These are phyloP conservation scores for Polypterus senegalus DNA, from an alignment of 2,113 vertebrate genomes.

Conservation along the genomic window DNA sequence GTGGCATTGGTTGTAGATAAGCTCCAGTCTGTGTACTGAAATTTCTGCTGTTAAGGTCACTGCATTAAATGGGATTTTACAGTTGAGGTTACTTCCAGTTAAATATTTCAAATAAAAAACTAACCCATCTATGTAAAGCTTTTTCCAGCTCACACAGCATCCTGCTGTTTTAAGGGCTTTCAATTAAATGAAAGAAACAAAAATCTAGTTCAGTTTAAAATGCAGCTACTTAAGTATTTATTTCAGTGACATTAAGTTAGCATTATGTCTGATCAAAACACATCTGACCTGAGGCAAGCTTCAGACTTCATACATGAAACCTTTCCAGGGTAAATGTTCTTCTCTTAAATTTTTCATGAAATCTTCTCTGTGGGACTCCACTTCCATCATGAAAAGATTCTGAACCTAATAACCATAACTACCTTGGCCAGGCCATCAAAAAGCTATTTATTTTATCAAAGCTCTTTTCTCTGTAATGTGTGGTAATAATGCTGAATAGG, in stretches of 20 bases:
- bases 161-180: neutral
- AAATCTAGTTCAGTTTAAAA: slow-evolving; percentile 18
- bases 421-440: slow-evolving; percentile 53
- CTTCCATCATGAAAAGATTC: slow-evolving; percentile 64
- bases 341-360: slow-evolving; percentile 84
- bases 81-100: neutral
- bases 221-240: slow-evolving; percentile 67
- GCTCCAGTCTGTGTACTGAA: no score
- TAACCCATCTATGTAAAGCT: neutral
- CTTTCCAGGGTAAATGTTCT: slow-evolving; percentile 67
- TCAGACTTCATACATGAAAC: slow-evolving; percentile 41
- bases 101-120: neutral
- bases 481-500: slow-evolving; percentile 53
- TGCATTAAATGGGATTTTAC: neutral
- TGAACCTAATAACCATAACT: slow-evolving; percentile 61
- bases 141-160: neutral
- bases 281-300: slow-evolving; percentile 52
- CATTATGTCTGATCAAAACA: slow-evolving; percentile 51
- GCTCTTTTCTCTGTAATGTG: slow-evolving; percentile 41
- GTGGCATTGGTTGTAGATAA: no score
- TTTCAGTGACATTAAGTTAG: slow-evolving; percentile 53
- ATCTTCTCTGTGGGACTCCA: slow-evolving; percentile 66
- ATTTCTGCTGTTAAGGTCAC: no score
- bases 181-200: neutral
- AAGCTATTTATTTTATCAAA: slow-evolving; percentile 61